Conservation (phyloP, 1,140 invertebrate species). For the Heliothis subflexa region DNA sequence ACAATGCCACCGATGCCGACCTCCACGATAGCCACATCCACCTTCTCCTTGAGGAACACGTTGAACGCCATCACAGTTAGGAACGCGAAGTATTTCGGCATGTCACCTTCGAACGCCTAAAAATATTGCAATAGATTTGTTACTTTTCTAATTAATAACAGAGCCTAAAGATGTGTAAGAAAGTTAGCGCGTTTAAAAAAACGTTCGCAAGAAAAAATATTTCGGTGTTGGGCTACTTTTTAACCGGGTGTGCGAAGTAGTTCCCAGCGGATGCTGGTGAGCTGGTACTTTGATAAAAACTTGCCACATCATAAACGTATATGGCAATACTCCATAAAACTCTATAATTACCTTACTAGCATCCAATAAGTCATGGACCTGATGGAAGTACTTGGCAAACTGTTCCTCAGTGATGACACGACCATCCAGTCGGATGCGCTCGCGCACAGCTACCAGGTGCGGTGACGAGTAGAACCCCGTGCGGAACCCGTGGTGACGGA, state of each 20-base stretch:
- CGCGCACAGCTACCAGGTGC: slow-evolving; percentile 96
- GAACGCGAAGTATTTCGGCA: slow-evolving; percentile 98
- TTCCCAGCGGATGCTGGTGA: too few species aligned
- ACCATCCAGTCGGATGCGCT: slow-evolving; percentile 97
- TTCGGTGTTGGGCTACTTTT: neutral
- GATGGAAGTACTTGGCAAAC: slow-evolving; percentile 95
- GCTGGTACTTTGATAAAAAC: too few species aligned
- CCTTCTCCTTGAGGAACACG: slow-evolving; percentile 94
- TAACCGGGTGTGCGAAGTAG: too few species aligned
- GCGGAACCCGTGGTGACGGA: slow-evolving; percentile 93
- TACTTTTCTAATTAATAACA: neutral
- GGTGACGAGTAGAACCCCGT: slow-evolving; percentile 99
- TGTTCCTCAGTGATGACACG: slow-evolving; percentile 89
- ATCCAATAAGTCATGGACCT: slow-evolving; percentile 88
- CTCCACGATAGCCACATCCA: slow-evolving; percentile 98
- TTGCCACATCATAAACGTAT: too few species aligned
- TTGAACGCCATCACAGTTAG: slow-evolving; percentile 97
- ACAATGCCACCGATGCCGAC: slow-evolving; percentile 98
- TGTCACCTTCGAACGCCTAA: slow-evolving; percentile 89
- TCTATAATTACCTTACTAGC: slow-evolving; percentile 61
- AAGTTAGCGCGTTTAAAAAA: too few species aligned
- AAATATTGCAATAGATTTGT: slow-evolving; percentile 41
- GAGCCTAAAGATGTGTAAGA: too few species aligned
- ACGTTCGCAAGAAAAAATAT: too few species aligned
- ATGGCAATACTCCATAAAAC: neutral